A percentile compares a stretch with the other conserved stretches of the same genome.
Evolutionary conservation across 1,140 invertebrate genomes (phyloP).

Genomic region (Pemphigus obesinymphae): DNA sequence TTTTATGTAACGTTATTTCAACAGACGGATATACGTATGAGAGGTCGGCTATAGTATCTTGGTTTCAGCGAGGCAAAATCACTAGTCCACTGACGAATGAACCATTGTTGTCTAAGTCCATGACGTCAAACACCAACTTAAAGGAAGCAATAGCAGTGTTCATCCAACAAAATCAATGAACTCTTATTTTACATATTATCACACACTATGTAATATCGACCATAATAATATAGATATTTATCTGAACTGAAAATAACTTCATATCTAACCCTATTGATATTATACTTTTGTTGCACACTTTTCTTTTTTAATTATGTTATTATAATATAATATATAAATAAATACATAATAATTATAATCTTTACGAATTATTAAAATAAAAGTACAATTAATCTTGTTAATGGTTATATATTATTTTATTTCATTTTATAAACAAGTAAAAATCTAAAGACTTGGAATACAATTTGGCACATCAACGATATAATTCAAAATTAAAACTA

Average conservation of each 20-base stretch:
- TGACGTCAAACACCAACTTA: conserved; percentile 55
- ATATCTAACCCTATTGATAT: not conserved
- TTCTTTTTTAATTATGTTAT: not conserved
- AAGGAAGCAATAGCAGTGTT: conserved; percentile 22
- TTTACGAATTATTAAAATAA: not conserved
- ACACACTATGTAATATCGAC: too few species aligned
- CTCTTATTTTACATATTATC: too few species aligned
- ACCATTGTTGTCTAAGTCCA: conserved; percentile 55
- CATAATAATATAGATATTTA: not conserved
- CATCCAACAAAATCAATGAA: not conserved
- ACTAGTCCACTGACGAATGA: conserved; percentile 75
- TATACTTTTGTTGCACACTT: not conserved
- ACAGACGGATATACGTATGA: conserved; percentile 76
- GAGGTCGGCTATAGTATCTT: conserved; percentile 65
- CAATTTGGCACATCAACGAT: not conserved
- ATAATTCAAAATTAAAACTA: not conserved
- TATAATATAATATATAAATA: too few species aligned
- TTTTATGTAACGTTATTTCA: too few species aligned
- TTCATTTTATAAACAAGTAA: not conserved
- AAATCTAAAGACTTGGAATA: not conserved
- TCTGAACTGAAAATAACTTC: not conserved
- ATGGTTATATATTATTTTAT: not conserved
- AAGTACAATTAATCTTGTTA: not conserved
- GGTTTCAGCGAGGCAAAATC: conserved; percentile 67
- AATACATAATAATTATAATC: too few species aligned